Evolutionary conservation across 2,113 vertebrate genomes (phyloP).

Genomic region (Silurus glanis): DNA sequence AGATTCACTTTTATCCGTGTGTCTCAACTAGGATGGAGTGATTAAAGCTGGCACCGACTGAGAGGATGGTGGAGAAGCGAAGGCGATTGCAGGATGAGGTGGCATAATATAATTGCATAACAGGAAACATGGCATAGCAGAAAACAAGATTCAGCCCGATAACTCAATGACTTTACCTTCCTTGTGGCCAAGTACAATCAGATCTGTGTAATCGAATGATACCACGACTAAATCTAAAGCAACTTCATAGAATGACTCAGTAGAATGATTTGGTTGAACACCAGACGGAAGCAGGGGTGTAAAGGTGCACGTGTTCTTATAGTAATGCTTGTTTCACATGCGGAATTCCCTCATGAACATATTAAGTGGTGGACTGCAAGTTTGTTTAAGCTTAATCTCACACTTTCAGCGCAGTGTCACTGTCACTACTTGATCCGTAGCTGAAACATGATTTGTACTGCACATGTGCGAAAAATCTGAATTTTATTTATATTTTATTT

Average conservation of each 20-base stretch:
- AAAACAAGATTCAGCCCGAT: not conserved
- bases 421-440: too few species aligned
- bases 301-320: too few species aligned
- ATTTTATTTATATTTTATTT: too few species aligned
- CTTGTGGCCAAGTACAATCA: not conserved
- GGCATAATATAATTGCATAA: not conserved
- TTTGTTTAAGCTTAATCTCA: too few species aligned
- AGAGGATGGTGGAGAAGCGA: not conserved
- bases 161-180: not conserved
- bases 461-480: too few species aligned
- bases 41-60: not conserved
- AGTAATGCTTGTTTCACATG: too few species aligned
- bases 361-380: too few species aligned
- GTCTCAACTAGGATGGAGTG: not conserved
- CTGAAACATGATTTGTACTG: too few species aligned
- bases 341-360: too few species aligned
- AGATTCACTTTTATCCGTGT: not conserved
- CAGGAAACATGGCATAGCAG: not conserved
- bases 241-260: not conserved
- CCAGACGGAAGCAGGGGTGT: not conserved
- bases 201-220: conserved; percentile 1
- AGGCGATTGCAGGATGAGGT: not conserved
- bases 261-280: not conserved
- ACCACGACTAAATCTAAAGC: not conserved
- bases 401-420: too few species aligned